These are phyloP conservation scores for Chrysodeixis includens DNA, from an alignment of 2,888 invertebrate genomes.

Conservation along the genomic window DNA sequence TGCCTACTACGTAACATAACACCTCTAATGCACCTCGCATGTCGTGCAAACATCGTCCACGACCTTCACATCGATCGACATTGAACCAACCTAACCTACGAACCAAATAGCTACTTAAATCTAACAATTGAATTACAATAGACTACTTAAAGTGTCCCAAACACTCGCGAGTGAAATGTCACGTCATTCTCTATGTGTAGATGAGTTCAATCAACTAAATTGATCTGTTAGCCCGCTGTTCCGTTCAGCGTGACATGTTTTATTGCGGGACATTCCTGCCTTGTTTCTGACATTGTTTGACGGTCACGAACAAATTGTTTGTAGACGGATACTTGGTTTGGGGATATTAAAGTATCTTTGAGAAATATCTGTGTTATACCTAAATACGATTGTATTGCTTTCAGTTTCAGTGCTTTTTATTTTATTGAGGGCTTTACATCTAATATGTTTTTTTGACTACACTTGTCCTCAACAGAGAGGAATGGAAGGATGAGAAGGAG, in stretches of 20 bases:
- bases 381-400: no score
- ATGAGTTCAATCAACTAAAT: constrained; percentile 38
- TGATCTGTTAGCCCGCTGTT: constrained; percentile 31
- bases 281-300: constrained; percentile 4
- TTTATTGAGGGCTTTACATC: no score
- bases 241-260: constrained; percentile 34
- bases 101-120: background rate
- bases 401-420: no score
- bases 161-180: background rate
- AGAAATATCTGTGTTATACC: background rate
- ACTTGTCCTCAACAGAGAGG: no score
- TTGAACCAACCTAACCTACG: background rate
- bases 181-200: constrained; percentile 15
- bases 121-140: background rate
- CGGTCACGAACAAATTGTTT: constrained; percentile 4
- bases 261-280: constrained; percentile 16
- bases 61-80: background rate
- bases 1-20: no score
- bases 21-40: background rate
- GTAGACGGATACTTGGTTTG: background rate
- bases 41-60: background rate
- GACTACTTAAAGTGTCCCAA: background rate
- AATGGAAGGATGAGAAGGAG: no score
- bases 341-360: background rate
- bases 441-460: no score